Conservation (phyloP, 2,888 invertebrate species). For the Oscheius myriophilus region DNA sequence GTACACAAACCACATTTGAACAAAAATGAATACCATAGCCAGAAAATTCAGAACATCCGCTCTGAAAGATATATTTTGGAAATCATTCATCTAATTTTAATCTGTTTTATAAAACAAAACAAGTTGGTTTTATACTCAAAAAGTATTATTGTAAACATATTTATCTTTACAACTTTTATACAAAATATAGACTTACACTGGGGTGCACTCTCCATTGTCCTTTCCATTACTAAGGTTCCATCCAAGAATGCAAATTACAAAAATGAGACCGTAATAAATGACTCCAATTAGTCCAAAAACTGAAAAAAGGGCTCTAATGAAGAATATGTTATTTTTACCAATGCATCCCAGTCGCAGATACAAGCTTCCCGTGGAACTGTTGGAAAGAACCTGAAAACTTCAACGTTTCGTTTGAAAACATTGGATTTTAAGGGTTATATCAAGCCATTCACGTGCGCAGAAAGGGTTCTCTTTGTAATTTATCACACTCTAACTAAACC, state of each 20-base stretch:
- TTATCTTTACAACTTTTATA: too few relatives aligned
- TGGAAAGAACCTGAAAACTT: conserved; percentile 43
- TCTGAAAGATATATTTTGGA: conserved; percentile 28
- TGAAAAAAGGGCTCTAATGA: conserved; percentile 22
- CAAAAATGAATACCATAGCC: conserved; percentile 50
- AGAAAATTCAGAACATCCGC: conserved; percentile 41
- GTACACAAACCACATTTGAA: conserved; percentile 62
- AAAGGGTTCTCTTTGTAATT: background rate
- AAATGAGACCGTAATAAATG: conserved; percentile 49
- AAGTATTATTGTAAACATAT: too few relatives aligned
- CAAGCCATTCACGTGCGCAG: background rate
- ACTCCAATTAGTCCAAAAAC: conserved; percentile 59
- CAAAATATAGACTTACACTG: too few relatives aligned
- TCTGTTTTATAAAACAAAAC: too few relatives aligned
- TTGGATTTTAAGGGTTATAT: background rate
- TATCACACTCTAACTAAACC: conserved; percentile 10
- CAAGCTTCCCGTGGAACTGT: conserved; percentile 58
- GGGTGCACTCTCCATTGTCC: conserved; percentile 46
- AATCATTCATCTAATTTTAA: background rate
- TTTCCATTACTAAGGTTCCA: conserved; percentile 35
- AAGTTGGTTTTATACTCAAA: too few relatives aligned
- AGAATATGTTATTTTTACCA: conserved; percentile 31
- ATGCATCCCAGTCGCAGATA: conserved; percentile 58
- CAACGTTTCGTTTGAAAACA: background rate
- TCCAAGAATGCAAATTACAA: conserved; percentile 46